Evolutionary conservation across 2,888 invertebrate genomes (phyloP), one percentile per base, ranked within the genome.

Genomic region (Rhagonycha fulva): DNA sequence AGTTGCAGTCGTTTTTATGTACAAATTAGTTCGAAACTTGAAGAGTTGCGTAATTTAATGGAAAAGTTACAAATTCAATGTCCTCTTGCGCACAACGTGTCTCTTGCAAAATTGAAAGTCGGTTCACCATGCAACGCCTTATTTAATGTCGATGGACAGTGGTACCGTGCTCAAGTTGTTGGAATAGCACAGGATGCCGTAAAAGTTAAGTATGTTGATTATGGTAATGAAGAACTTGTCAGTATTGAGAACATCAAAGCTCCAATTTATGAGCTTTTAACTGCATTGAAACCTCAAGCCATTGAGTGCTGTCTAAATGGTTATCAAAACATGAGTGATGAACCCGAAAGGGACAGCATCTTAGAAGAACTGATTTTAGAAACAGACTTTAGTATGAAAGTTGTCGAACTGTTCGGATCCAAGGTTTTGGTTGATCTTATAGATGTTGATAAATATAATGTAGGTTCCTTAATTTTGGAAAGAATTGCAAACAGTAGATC

Each of bases 191-290:
- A 68, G 2, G 89, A 89, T 14, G 79, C 32, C 12, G 84, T 84
- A 10, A 86, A 91, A 73, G 94, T 99, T 1, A 90, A 93, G 3
- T 99, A 97, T 88, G 94, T 99, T 14, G 99, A 99, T 89, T 99
- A 95, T 88, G 99, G 99, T 7, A 98, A 98, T 88, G 94, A 95
- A 83, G 97, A 97, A 85, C 90, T 90, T n/a, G 92, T 96, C 1
- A 87, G 90, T 9, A 85, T 89, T 0, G 88, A 89, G 11, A 88
- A 91, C 60, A 86, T 95, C 28, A 91, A 93, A 76, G 88, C 89
- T 23, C 93, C 95, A 24, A 91, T 92, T 4, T 89, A 91, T 4
- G 91, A 92, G 72, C 89, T 93, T 78, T 88, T 94, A 4, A 89
- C 88, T 3, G 87, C 86, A 79, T 87, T 95, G 75, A 91, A 92